Evolutionary conservation across 2,888 invertebrate genomes (phyloP).

Genomic region (Apamea anceps): DNA sequence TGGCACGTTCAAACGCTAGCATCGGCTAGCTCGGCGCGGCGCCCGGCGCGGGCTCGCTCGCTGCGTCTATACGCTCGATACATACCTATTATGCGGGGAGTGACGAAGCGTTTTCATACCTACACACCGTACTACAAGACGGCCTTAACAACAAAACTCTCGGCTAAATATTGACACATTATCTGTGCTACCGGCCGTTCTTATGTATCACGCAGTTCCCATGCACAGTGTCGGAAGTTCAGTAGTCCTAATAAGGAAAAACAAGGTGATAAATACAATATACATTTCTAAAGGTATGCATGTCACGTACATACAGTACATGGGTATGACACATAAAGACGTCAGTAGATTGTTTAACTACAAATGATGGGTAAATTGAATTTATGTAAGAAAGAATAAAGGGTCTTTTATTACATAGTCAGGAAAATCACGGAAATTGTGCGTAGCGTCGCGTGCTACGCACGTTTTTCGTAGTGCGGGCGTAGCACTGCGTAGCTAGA

Average conservation of each 20-base stretch:
- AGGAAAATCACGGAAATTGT: conserved; percentile 3
- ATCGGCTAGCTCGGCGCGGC: too few species aligned
- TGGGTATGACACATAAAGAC: conserved; percentile 36
- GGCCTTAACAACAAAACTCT: background rate
- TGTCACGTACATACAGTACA: conserved; percentile 41
- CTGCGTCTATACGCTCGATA: too few species aligned
- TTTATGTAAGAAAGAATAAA: conserved; percentile 23
- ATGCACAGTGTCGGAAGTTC: conserved; percentile 56
- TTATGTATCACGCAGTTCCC: conserved; percentile 38
- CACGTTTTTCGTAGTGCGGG: too few species aligned
- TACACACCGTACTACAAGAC: too few species aligned
- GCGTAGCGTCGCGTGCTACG: background rate
- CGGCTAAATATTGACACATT: conserved; percentile 15
- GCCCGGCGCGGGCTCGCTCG: too few species aligned
- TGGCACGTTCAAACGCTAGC: too few species aligned
- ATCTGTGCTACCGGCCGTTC: conserved; percentile 25
- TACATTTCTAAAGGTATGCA: conserved; percentile 25
- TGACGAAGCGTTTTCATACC: too few species aligned
- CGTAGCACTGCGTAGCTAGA: background rate
- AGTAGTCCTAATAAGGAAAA: conserved; percentile 50
- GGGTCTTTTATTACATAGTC: background rate
- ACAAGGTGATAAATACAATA: conserved; percentile 42
- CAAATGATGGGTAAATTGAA: conserved; percentile 7
- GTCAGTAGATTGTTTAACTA: conserved; percentile 28
- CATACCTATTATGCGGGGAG: too few species aligned